Evolutionary conservation across 2,888 invertebrate genomes (phyloP).

Genomic region (Aleiodes alternator): DNA sequence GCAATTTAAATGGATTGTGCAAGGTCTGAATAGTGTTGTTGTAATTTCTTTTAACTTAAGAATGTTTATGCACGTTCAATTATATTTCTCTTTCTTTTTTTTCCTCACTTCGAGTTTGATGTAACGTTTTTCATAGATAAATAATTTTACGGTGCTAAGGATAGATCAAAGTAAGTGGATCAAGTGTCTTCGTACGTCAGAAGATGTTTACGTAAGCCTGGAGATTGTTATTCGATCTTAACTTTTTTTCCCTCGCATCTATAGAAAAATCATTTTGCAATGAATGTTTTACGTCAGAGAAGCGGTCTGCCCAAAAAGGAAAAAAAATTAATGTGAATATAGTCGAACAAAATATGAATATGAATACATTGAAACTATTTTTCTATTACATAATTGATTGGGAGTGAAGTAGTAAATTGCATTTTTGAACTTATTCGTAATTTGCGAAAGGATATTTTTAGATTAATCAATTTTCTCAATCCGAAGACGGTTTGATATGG

Average conservation of each 20-base stretch:
- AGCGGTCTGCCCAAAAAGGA: neutral
- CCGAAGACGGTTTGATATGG: no score
- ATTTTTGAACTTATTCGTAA: no score
- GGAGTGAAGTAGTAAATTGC: no score
- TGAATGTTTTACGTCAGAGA: neutral
- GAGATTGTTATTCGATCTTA: neutral
- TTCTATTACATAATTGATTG: no score
- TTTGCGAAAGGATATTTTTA: no score
- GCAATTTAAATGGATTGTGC: constrained; percentile 6
- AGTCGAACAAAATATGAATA: no score
- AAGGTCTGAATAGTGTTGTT: neutral
- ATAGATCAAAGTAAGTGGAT: constrained; percentile 27
- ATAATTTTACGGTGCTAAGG: constrained; percentile 5
- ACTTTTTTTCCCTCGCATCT: neutral
- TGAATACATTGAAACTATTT: no score
- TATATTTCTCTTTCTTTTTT: neutral
- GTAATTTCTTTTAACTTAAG: constrained; percentile 1
- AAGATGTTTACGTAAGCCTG: constrained; percentile 2
- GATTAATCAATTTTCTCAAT: no score
- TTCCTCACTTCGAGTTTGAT: neutral
- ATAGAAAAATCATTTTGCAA: constrained; percentile 3
- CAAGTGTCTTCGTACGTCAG: constrained; percentile 24
- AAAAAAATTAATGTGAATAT: no score
- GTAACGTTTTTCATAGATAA: constrained; percentile 12
- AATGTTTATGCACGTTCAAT: constrained; percentile 18